Evolutionary conservation across 1,140 invertebrate genomes (phyloP).

Genomic region (Drosophila sp.): DNA sequence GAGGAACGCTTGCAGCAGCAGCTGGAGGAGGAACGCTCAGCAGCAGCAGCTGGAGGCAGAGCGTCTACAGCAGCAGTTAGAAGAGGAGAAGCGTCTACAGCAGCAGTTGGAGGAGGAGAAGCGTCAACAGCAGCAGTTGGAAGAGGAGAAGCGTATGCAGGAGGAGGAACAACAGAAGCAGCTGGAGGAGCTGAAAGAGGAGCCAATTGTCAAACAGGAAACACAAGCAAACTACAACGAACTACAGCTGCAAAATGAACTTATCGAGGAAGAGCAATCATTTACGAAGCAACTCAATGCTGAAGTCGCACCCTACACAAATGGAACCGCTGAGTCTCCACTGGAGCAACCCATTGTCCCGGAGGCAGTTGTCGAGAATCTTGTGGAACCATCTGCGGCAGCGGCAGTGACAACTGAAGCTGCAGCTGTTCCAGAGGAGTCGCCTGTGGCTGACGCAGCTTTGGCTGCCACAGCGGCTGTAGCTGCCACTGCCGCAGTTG

Average conservation of each 20-base stretch:
- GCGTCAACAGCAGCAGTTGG: not conserved
- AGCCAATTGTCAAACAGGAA: constrained; percentile 28
- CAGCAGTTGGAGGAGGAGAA: constrained; percentile 10
- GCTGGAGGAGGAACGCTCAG: not conserved
- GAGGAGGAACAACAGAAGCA: not conserved
- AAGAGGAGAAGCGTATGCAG: constrained; percentile 1
- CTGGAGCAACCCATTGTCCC: constrained; percentile 19
- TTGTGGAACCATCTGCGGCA: not conserved
- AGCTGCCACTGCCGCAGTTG: constrained; percentile 37
- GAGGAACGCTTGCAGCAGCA: constrained; percentile 8
- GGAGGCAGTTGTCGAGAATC: constrained; percentile 23
- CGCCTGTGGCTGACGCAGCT: constrained; percentile 25
- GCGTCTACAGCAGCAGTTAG: not conserved
- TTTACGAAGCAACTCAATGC: not conserved
- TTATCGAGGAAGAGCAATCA: constrained; percentile 35
- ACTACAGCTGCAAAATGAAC: constrained; percentile 28
- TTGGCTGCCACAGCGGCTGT: constrained; percentile 26
- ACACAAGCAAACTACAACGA: constrained; percentile 43
- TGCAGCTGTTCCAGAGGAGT: constrained; percentile 19
- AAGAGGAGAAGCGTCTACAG: not conserved
- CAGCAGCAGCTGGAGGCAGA: constrained; percentile 3
- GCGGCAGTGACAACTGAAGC: constrained; percentile 7
- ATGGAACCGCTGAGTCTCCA: constrained; percentile 31
- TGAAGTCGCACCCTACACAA: constrained; percentile 28
- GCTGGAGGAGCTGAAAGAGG: constrained; percentile 12